These are phyloP conservation scores for Cyanocitta stelleri DNA, from an alignment of 2,113 vertebrate species.

Conservation along the genomic window DNA sequence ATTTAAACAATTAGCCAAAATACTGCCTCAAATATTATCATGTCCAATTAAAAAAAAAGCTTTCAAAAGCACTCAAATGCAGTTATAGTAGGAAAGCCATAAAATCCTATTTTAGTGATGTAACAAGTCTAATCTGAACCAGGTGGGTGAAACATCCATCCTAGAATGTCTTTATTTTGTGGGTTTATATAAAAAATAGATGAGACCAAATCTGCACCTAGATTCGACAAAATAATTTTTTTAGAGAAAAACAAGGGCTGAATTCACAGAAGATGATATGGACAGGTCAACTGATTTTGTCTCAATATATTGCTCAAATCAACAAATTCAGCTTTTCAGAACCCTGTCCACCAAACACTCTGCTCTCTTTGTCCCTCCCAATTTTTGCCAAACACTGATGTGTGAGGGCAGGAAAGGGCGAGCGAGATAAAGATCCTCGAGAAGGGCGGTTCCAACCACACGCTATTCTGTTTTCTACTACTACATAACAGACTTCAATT, in stretches of 20 bases:
- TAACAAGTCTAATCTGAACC: background rate
- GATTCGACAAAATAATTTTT: background rate
- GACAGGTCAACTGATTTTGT: background rate
- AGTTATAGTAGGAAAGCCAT: conserved; percentile 20
- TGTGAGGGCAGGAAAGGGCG: background rate
- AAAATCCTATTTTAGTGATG: background rate
- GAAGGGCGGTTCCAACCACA: background rate
- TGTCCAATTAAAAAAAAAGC: background rate
- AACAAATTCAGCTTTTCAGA: background rate
- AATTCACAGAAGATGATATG: background rate
- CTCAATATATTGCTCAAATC: background rate
- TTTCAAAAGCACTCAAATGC: conserved; percentile 5
- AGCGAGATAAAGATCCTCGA: background rate
- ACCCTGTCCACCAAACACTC: background rate
- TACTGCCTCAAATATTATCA: background rate
- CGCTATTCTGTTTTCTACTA: background rate
- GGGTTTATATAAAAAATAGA: background rate
- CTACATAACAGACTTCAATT: background rate
- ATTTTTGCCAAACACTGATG: background rate
- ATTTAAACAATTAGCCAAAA: conserved; percentile 59
- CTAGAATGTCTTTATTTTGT: background rate
- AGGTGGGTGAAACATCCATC: background rate
- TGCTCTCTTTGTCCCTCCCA: background rate
- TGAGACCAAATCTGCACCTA: background rate
- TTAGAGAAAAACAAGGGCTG: background rate